Evolutionary conservation across 2,888 invertebrate genomes (phyloP), one percentile per base, ranked within the genome.

Genomic region (Polyommatus icarus): DNA sequence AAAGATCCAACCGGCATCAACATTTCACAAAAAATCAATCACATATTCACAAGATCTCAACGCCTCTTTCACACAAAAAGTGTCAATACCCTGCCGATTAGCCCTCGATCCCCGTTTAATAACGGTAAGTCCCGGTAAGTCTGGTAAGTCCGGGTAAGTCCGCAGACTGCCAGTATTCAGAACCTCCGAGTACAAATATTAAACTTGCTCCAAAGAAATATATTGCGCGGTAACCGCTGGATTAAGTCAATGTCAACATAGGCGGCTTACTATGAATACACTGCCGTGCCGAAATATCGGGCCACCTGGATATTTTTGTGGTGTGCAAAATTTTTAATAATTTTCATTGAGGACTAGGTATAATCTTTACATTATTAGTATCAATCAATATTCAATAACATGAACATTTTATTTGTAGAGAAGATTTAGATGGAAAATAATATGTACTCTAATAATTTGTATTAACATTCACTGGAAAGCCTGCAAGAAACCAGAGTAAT

Each of bases 131-230:
- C 78, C 67, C 86, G 81, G 82, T 61, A 78, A 79, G 78, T 78
- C 78, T 20, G 24, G 29, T 67, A 67, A 67, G 67, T 29, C 82
- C 78, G 82, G 81, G 36, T 77, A 77, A 84, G 86, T 85, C 86
- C 85, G 84, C 83, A 81, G 81, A 80, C 79, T 82, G 82, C 80
- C 79, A 81, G 83, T 85, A 85, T 86, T 85, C 84, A 84, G 81
- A 82, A 81, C 78, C 85, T 87, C 86, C 86, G 83, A 88, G 84
- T 79, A 88, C 88, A 89, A 92, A 91, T 92, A 92, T 92, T 91
- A 92, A 91, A 91, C 88, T 89, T 84, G 84, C 84, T 80, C 84
- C 83, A 88, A 91, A 91, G 91, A 91, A 88, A 89, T 89, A 86
- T 88, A 92, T 91, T 90, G 89, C 90, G 84, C 80, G 80, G 84